Evolutionary conservation across 2,888 invertebrate genomes (phyloP), one percentile per base, ranked within the genome.

Genomic region (Volucella inanis): DNA sequence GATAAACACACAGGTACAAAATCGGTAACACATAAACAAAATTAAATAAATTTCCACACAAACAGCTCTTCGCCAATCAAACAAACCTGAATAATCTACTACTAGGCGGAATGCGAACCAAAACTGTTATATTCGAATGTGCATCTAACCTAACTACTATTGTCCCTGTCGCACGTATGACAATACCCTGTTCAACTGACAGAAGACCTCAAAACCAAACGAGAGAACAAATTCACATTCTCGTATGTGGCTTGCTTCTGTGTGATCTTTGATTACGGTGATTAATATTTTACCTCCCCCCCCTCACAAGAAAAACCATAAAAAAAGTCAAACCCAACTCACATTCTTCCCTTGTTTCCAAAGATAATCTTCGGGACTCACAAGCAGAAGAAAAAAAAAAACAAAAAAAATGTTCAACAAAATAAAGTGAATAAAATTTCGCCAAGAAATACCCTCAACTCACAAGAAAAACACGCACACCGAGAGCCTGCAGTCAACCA

Each of bases 211-310:
- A 71, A 65, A 65, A 54, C 38, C 71, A 71, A 84, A 80, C 71
- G 79, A 71, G 84, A 80, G 71, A 79, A 79, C 59, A 70, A 75
- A 83, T 57, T 54, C 74, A 76, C 75, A 80, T 84, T 84, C 80
- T 78, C 79, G 71, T 74, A 70, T 84, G 83, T 80, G 80, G 79
- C 84, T 84, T 84, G 84, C 79, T 76, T 79, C 75, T 75, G 84
- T 71, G 79, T 76, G 75, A 71, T 80, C 75, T 79, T 75, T 75
- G 84, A 84, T 80, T 71, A 71, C 80, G 79, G 84, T 84, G 84
- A 84, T 80, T 80, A 84, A 84, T 79, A 64, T 54, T 38, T 45
- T 50, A 55, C 59, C 70, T 65, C 47, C 45, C 70, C 59, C 59
- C 49, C 14, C 52, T 50, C n/a, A 43, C 52, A 49, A 78, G 41